These are phyloP conservation scores for Coreoperca whiteheadi DNA, from an alignment of 2,113 vertebrate genomes.

Conservation along the genomic window DNA sequence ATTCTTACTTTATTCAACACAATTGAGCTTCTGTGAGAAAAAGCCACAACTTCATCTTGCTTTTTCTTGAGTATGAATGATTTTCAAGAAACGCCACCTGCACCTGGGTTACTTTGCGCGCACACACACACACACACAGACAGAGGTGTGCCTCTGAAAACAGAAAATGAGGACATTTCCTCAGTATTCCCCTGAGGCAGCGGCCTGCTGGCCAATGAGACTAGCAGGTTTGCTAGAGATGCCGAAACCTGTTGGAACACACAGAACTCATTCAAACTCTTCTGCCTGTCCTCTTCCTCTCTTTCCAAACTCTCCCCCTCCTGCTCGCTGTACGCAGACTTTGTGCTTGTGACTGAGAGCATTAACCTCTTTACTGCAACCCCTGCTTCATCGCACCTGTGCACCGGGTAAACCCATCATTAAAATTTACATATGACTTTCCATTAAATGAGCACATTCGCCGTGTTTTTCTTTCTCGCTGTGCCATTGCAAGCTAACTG, in stretches of 20 bases:
- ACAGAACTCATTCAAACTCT: slow-evolving; percentile 62
- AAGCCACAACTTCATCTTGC: slow-evolving; percentile 1
- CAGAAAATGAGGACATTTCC: slow-evolving; percentile 74
- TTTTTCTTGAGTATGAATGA: neutral
- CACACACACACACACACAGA: slow-evolving; percentile 1
- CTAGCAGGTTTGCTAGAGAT: slow-evolving; percentile 50
- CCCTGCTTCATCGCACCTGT: slow-evolving; percentile 69
- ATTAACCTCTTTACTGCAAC: slow-evolving; percentile 52
- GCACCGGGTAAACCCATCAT: slow-evolving; percentile 46
- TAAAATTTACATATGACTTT: slow-evolving; percentile 65
- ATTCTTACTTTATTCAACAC: neutral
- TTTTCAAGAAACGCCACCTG: slow-evolving; percentile 36
- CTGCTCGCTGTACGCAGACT: slow-evolving; percentile 5
- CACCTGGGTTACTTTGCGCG: slow-evolving; percentile 12
- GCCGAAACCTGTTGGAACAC: slow-evolving; percentile 66
- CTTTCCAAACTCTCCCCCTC: slow-evolving; percentile 8
- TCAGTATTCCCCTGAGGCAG: slow-evolving; percentile 55
- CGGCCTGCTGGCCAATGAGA: slow-evolving; percentile 49
- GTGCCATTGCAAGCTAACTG: slow-evolving; percentile 31
- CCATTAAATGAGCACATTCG: slow-evolving; percentile 54
- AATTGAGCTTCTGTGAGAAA: neutral
- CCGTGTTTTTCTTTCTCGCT: slow-evolving; percentile 62
- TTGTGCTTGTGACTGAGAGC: slow-evolving; percentile 21
- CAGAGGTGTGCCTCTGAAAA: slow-evolving; percentile 52
- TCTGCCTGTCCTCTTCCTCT: slow-evolving; percentile 40